A percentile compares a stretch with the other conserved stretches of the same genome.
Evolutionary conservation across 2,113 vertebrate genomes (phyloP).

Genomic region (Zingel zingel): DNA sequence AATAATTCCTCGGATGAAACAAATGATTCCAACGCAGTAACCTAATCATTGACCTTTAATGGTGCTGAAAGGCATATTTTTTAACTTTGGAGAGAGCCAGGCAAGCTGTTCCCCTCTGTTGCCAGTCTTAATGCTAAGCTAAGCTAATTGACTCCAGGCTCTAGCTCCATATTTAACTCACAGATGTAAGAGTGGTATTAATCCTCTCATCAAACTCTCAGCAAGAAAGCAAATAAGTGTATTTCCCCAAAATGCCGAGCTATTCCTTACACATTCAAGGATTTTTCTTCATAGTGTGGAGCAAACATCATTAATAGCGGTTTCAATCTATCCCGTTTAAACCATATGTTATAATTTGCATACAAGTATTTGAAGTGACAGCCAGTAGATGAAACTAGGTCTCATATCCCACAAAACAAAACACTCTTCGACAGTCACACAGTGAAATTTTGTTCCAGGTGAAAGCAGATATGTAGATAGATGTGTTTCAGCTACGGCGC

Average conservation of each 20-base stretch:
- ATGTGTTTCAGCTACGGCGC: neutral
- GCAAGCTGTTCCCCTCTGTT: too few species aligned
- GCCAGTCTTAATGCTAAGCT: too few species aligned
- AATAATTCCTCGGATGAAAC: too few species aligned
- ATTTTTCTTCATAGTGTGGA: neutral
- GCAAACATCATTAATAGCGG: neutral
- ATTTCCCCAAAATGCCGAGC: neutral
- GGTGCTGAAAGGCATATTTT: too few species aligned
- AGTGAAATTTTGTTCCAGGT: conserved; percentile 1
- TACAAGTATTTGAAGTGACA: conserved; percentile 11
- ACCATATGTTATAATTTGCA: neutral
- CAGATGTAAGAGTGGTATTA: neutral
- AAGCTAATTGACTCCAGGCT: too few species aligned
- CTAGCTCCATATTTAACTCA: neutral
- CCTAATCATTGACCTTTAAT: too few species aligned
- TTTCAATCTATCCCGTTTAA: neutral
- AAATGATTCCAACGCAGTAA: too few species aligned
- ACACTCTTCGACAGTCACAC: neutral
- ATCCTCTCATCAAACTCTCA: neutral
- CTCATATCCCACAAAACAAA: conserved; percentile 20
- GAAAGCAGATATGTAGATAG: conserved; percentile 31
- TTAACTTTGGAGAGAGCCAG: too few species aligned
- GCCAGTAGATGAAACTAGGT: conserved; percentile 18
- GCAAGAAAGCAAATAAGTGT: neutral
- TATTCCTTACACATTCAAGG: neutral